Evolutionary conservation across 2,797 vertebrate genomes (phyloP).

Genomic region (Acridotheres tristis): DNA sequence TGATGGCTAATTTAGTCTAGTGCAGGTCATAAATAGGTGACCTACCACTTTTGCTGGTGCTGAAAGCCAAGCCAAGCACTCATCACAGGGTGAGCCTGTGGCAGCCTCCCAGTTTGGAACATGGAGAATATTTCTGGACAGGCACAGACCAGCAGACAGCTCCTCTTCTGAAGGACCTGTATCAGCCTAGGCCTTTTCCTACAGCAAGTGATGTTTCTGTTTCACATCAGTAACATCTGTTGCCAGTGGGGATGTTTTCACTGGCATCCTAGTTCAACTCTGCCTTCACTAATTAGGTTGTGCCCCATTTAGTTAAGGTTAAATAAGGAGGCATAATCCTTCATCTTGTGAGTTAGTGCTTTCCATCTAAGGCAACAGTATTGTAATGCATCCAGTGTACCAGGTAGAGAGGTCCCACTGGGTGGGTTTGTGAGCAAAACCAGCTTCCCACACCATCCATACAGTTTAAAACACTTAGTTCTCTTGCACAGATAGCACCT

Average conservation of each 20-base stretch:
- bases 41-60: not conserved
- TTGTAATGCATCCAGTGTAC: no score
- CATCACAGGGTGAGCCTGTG: not conserved
- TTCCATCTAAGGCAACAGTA: not conserved
- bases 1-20: not conserved
- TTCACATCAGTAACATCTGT: not conserved
- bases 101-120: not conserved
- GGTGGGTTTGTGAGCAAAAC: not conserved
- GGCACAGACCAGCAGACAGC: not conserved
- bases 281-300: not conserved
- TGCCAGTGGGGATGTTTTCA: not conserved
- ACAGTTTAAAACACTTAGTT: not conserved
- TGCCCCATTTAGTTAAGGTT: not conserved
- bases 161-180: not conserved
- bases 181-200: not conserved
- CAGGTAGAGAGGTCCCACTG: rapidly evolving
- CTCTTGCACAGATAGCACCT: not conserved
- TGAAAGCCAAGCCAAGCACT: not conserved
- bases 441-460: not conserved
- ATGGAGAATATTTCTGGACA: not conserved
- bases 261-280: not conserved
- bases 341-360: not conserved
- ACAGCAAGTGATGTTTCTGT: not conserved
- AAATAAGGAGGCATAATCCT: not conserved
- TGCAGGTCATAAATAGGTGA: not conserved